Base-by-base conservation (phyloP, 30 jellyfish, hydroid and myxozoan genomes). In the Cassiopea xamachana region DNA sequence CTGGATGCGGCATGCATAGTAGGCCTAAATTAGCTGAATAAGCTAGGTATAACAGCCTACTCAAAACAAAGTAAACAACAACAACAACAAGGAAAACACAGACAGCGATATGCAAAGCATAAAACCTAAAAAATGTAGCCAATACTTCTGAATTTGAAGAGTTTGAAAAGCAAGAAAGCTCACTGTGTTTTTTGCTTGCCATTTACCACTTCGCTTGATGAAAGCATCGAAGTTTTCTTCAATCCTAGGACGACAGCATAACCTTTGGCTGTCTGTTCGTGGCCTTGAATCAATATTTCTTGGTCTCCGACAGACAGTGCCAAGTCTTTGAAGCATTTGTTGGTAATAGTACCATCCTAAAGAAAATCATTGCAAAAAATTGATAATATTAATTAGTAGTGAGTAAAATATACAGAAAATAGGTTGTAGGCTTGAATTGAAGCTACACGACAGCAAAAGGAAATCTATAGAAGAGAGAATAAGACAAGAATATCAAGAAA, bases 301-400 rank as follows among this genome's bases (percentile, higher is more conserved):
- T 84, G 84, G 43, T 94, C 98, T 69, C 80, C 50, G 12, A 94
- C 83, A 0, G 94, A 91, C 48, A 94, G 83, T 43, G 80, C 92
- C 55, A 94, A 64, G 60, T 79, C 55, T 73, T 45, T 80, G 69
- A 94, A 94, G 46, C 47, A 89, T 59, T 86, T 94, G 89, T 94
- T 90, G 60, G 72, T 49, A 45, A 94, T 94, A 1, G 83, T 60
- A 48, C 98, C 98, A 86, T 94, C 98, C 98, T 94, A 59, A 1
- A 79, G 69, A 62, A 7, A 79, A 75, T 61, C n/a, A n/a, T n/a
- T n/a, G n/a, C 9, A 47, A 6, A 78, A 47, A 77, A 73, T 12
- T 61, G 60, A 39, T 60, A 44, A 0, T 27, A 82, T 18, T 27
- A 2, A 9, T 51, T 4, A 51, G 8, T 51, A 51, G 4, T 51